Percentiles rank a stretch among this genome's conserved stretches.
These are phyloP conservation scores for Pollenia angustigena DNA, from an alignment of 2,888 invertebrate species.

Conservation along the genomic window DNA sequence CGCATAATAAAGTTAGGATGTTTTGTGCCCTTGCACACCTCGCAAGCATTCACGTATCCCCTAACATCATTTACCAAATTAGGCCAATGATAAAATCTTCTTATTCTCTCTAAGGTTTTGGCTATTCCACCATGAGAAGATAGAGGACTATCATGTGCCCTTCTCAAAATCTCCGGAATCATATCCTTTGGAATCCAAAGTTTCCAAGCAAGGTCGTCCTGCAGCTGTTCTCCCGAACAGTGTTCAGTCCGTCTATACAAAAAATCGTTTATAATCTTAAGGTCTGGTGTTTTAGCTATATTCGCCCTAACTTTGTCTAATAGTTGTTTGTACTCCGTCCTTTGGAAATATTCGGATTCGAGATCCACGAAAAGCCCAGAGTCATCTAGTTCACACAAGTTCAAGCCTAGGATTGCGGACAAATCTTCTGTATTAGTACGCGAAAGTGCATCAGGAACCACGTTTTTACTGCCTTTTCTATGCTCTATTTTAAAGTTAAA, in stretches of 20 bases:
- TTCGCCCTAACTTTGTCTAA: background rate
- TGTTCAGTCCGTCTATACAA: slow-evolving; percentile 48
- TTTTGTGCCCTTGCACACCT: slow-evolving; percentile 54
- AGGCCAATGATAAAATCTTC: slow-evolving; percentile 57
- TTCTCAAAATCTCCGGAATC: slow-evolving; percentile 20
- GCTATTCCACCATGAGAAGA: slow-evolving; percentile 50
- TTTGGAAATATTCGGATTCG: too few species aligned
- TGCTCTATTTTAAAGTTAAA: slow-evolving; percentile 55
- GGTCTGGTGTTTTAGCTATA: slow-evolving; percentile 36
- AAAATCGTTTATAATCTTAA: slow-evolving; percentile 44
- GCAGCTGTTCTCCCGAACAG: slow-evolving; percentile 20
- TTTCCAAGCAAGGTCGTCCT: slow-evolving; percentile 56
- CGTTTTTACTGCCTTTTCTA: slow-evolving; percentile 51
- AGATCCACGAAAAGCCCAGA: too few species aligned
- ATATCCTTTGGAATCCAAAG: slow-evolving; percentile 55
- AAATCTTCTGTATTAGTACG: background rate
- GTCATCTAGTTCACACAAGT: too few species aligned
- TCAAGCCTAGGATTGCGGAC: too few species aligned
- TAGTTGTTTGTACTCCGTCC: background rate
- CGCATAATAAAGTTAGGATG: slow-evolving; percentile 46
- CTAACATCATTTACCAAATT: slow-evolving; percentile 5
- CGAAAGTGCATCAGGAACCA: slow-evolving; percentile 60
- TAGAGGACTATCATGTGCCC: slow-evolving; percentile 24
- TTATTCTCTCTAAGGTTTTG: slow-evolving; percentile 47
- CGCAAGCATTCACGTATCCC: slow-evolving; percentile 41